Evolutionary conservation across 2,797 vertebrate species (phyloP), one percentile per base, ranked within the genome.

Genomic region (Acrocephalus scirpaceus): DNA sequence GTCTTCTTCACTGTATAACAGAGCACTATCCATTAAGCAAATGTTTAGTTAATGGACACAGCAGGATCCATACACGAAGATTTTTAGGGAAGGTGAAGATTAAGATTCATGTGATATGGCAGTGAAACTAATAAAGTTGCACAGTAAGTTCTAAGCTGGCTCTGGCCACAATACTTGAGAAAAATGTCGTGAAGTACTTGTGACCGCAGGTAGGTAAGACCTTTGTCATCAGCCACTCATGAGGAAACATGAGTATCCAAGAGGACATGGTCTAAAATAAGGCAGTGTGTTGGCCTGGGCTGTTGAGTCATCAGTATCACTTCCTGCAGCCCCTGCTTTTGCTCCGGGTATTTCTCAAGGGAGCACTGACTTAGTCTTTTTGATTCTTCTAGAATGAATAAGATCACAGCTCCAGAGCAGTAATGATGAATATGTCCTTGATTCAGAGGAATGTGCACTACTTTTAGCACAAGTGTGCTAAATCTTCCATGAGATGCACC

Each of bases 161-260:
- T 79, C 61, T 70, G 80, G 42, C 70, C 74, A 62, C 57, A 65
- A 3, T 30, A 58, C 64, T 76, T 67, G 22, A 92, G 91, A 95
- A 95, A 95, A 96, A 94, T 6, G 45, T 92, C 96, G 90, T 38
- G 47, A 93, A 51, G 80, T 67, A 79, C 74, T 94, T 69, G 64
- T 95, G 88, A 96, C 92, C 88, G 64, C 80, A 95, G 91, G 88
- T 71, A 96, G 90, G 90, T 74, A 92, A 92, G 84, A 94, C 95
- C 80, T 96, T 94, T 96, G 96, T 96, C 95, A 97, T 95, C 90
- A 90, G 88, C 95, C 94, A 93, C 94, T 95, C 94, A 96, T 95
- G 88, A 96, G 96, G 95, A 97, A 97, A 96, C 65, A 94, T 91
- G 95, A 96, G 70, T 72, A 78, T 93, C 89, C 95, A 91, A 92